Evolutionary conservation across 1,140 invertebrate species (phyloP).

Genomic region (Venturia canescens): DNA sequence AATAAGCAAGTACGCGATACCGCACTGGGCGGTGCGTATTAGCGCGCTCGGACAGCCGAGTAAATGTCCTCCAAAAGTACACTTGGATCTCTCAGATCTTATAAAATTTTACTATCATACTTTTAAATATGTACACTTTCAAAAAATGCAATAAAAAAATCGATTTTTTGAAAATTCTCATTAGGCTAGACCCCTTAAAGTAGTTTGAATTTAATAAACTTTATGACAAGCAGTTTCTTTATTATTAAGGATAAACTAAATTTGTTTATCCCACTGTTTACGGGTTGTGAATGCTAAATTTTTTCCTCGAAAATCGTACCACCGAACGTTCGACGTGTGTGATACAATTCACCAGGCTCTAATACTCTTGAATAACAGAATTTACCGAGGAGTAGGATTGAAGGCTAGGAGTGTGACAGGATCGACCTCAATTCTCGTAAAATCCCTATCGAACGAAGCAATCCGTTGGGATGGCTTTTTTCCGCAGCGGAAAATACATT

Average conservation of each 20-base stretch:
- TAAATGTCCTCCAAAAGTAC: no score
- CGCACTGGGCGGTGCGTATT: no score
- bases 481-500: slow-evolving; percentile 17
- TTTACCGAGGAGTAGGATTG: neutral
- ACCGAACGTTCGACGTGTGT: neutral
- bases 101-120: no score
- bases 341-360: slow-evolving; percentile 17
- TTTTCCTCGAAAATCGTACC: neutral
- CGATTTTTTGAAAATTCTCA: no score
- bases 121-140: no score
- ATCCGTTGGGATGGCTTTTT: slow-evolving; percentile 18
- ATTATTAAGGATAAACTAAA: neutral
- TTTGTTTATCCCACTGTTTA: neutral
- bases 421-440: slow-evolving; percentile 7
- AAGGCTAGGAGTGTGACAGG: neutral
- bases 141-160: no score
- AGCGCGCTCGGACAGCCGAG: no score
- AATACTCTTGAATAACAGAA: slow-evolving; percentile 19
- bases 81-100: no score
- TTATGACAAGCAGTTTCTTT: neutral
- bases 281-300: neutral
- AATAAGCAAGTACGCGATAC: no score
- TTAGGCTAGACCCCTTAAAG: no score
- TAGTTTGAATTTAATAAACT: neutral
- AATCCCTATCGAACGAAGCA: slow-evolving; percentile 17